Percentiles rank a stretch among this genome's conserved stretches.
Evolutionary conservation across 2,113 vertebrate genomes (phyloP).

Genomic region (Gallinago jamesoni): DNA sequence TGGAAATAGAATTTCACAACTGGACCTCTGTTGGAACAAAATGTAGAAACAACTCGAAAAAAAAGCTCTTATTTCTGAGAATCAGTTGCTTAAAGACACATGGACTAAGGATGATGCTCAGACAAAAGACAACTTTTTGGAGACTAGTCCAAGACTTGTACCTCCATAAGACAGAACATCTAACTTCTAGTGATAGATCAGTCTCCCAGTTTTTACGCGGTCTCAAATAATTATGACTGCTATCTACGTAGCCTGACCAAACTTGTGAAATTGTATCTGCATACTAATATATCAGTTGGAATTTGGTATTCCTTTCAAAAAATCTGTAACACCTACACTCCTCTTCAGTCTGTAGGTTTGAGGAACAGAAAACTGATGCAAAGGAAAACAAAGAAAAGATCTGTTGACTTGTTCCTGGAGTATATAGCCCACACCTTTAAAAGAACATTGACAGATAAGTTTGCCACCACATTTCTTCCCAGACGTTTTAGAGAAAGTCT

Average conservation of each 20-base stretch:
- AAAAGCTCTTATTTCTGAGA: background rate
- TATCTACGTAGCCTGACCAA: background rate
- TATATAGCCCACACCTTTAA: background rate
- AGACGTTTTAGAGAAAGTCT: background rate
- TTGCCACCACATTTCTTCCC: background rate
- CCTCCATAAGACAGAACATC: background rate
- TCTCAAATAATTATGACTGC: background rate
- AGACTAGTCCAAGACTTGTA: background rate
- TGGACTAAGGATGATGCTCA: background rate
- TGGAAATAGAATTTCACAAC: constrained; percentile 21
- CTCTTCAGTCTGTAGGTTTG: background rate
- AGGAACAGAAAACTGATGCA: background rate
- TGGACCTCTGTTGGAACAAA: background rate
- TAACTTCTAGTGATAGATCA: background rate
- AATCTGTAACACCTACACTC: background rate
- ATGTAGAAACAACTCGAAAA: background rate
- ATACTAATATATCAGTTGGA: background rate
- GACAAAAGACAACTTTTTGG: background rate
- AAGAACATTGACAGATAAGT: background rate
- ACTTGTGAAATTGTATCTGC: background rate
- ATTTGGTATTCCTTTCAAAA: background rate
- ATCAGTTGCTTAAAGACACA: background rate
- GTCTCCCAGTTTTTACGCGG: background rate
- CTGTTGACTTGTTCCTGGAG: background rate
- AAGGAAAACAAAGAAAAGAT: background rate